Evolutionary conservation across 2,113 vertebrate genomes (phyloP).

Genomic region (Xenus cinereus): DNA sequence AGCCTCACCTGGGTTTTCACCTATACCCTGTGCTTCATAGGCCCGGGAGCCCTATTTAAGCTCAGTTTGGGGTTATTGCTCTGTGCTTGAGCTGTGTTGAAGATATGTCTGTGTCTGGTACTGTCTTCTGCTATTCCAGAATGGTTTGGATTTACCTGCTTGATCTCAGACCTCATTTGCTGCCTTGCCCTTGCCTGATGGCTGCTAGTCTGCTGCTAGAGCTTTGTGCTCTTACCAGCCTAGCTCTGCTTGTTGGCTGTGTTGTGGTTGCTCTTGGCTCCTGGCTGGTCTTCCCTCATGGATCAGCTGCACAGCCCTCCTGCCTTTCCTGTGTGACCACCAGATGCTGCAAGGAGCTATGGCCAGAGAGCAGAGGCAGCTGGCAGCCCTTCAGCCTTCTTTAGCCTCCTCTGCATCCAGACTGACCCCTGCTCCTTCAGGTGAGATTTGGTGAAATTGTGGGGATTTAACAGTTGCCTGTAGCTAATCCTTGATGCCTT

Average conservation of each 20-base stretch:
- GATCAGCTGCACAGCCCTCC: neutral
- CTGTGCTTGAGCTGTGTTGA: neutral
- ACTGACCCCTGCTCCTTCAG: neutral
- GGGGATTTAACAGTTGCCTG: neutral
- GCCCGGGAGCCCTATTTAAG: neutral
- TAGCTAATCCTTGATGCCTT: neutral
- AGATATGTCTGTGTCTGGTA: neutral
- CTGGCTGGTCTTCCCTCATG: neutral
- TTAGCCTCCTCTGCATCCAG: neutral
- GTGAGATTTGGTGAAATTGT: neutral
- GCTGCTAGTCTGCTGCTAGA: neutral
- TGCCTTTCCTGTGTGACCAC: neutral
- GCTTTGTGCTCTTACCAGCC: rapidly evolving
- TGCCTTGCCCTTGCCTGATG: neutral
- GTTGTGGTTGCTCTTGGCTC: neutral
- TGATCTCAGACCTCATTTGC: neutral
- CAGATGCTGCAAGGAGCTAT: neutral
- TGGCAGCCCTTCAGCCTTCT: neutral
- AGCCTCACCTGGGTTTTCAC: neutral
- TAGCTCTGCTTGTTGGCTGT: neutral
- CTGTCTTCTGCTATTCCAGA: rapidly evolving
- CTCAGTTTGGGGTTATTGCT: neutral
- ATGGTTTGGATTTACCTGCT: neutral
- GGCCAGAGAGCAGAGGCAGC: neutral
- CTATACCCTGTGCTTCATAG: too few relatives aligned